Evolutionary conservation across 2,113 vertebrate species (phyloP), one percentile per base, ranked within the genome.

Genomic region (Psittacara wagleri): DNA sequence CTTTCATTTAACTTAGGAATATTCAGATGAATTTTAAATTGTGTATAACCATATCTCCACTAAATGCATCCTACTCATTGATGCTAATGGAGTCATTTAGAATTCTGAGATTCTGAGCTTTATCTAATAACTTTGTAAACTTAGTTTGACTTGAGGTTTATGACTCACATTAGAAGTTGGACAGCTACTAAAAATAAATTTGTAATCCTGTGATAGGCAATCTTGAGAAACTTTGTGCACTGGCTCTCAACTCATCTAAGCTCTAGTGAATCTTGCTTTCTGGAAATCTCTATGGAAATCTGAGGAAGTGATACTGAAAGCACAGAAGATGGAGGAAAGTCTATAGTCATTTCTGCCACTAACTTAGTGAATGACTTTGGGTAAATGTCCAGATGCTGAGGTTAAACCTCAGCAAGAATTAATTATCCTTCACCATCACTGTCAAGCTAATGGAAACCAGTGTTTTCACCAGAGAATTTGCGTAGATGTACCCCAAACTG

Each of bases 131-230:
- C 88, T 95, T 88, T 72, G 83, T 86, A 84, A 73, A 88, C 61
- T 83, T 48, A 31, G 39, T 75, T 95, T 83, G 61, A 64, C 79
- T 92, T 70, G 33, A 83, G 14, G 27, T 86, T 83, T 95, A 51
- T 77, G 72, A 88, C 55, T 93, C 17, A 1, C 11, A 48, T 72
- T 83, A 37, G 41, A 84, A 96, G 83, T 78, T 81, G 61, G 39
- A 72, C 61, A 86, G 51, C 64, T 86, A 25, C 95, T 95, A 96
- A 96, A 95, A 95, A 95, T 84, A 94, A 55, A 64, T 69, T 23
- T 86, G 13, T 44, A 44, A 92, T 88, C 55, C 35, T 64, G 39
- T 64, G 75, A 39, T n/a, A 80, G 75, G 27, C 90, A 90, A 88
- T 90, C 85, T 90, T 95, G 72, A 78, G 55, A 74, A 95, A 85